phyloP scores from a whole-genome alignment of 2,113 vertebrate genomes.

The Bufo gargarizans region DNA sequence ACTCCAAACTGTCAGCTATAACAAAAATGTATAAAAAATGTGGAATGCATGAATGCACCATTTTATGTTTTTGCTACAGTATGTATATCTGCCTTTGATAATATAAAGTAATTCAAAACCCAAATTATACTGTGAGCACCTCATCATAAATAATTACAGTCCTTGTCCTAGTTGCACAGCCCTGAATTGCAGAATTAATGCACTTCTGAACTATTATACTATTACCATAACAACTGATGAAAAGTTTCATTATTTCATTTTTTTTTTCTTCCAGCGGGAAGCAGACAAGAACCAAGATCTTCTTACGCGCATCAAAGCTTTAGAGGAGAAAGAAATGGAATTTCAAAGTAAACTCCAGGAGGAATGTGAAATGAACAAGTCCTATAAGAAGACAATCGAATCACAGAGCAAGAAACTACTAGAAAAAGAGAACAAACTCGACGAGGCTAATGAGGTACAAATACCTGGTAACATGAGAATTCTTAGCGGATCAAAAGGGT shows the following conservation, averaged over 20 bases:
- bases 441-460: constrained; percentile 81
- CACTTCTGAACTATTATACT: neutral
- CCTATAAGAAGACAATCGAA: constrained; percentile 78
- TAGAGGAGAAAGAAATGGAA: constrained; percentile 81
- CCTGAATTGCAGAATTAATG: neutral
- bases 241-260: neutral
- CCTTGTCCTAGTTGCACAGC: neutral
- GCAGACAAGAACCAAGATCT: constrained; percentile 89
- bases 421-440: constrained; percentile 80
- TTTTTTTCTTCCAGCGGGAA: constrained; percentile 75
- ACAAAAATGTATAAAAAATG: too few species aligned
- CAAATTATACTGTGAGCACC: neutral
- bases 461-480: neutral
- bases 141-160: neutral
- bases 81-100: too few species aligned
- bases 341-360: constrained; percentile 76
- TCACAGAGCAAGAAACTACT: constrained; percentile 78
- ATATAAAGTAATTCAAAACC: too few species aligned
- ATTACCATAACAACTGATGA: neutral
- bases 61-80: too few species aligned
- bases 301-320: constrained; percentile 77
- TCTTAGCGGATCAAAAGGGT: too few species aligned
- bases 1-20: too few species aligned
- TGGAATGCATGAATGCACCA: too few species aligned
- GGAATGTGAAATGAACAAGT: constrained; percentile 76